A percentile compares a stretch with the other conserved stretches of the same genome.
Conservation (phyloP, 2,113 vertebrate genomes). For the Aythya baeri region DNA sequence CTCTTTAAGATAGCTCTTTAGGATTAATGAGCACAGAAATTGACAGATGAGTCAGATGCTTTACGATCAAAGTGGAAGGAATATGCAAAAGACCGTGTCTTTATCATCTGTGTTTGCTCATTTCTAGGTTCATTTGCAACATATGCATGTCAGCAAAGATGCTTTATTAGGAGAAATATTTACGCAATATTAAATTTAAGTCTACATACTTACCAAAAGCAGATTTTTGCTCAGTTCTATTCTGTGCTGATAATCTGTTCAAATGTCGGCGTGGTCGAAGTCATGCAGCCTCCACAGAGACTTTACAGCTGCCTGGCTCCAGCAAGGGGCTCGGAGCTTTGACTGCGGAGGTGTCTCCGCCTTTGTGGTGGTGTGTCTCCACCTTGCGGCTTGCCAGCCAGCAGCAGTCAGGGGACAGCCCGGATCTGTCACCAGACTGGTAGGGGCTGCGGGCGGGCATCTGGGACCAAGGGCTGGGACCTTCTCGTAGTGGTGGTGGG, state of each 20-base stretch:
- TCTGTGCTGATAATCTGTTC: neutral
- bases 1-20: neutral
- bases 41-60: neutral
- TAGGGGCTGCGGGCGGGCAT: accelerated
- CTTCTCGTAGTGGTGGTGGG: accelerated
- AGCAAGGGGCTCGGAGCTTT: accelerated
- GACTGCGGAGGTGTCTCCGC: neutral
- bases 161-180: neutral
- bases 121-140: neutral
- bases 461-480: neutral
- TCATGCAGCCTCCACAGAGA: neutral
- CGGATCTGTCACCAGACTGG: accelerated
- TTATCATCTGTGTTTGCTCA: neutral
- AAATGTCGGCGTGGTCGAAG: neutral
- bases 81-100: neutral
- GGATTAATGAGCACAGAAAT: neutral
- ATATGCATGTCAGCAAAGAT: neutral
- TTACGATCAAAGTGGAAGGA: neutral
- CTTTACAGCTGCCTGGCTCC: too few relatives aligned
- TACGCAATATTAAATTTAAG: neutral
- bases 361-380: neutral
- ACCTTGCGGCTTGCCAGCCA: neutral
- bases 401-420: accelerated
- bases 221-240: neutral
- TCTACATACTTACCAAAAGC: neutral